A percentile compares a stretch with the other conserved stretches of the same genome.
Evolutionary conservation across 2,797 vertebrate species (phyloP).

Genomic region (Eulemur rubriventer): DNA sequence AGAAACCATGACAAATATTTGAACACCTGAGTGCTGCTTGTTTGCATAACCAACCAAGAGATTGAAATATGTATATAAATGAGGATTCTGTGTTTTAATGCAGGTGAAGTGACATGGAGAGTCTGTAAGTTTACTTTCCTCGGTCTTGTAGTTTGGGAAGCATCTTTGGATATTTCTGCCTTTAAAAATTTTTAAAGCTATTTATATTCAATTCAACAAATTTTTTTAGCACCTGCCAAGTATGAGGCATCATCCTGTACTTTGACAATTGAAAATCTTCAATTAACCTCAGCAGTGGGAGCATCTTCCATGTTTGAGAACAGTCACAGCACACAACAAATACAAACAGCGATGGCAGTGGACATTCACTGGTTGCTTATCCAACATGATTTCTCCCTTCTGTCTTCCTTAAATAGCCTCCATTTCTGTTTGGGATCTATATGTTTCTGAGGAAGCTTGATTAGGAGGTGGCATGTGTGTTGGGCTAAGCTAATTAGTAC

Average conservation of each 20-base stretch:
- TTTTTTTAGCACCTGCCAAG: not conserved
- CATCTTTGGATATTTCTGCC: not conserved
- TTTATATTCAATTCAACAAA: not conserved
- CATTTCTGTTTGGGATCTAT: not conserved
- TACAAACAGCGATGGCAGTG: not conserved
- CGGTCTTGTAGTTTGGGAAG: not conserved
- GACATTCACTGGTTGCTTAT: not conserved
- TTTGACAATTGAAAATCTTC: not conserved
- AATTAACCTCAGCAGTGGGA: not conserved
- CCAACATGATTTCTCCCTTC: not conserved
- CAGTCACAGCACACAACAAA: not conserved
- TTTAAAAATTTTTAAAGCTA: not conserved
- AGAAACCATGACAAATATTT: slow-evolving; percentile 8
- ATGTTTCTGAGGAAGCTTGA: not conserved
- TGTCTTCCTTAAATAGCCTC: not conserved
- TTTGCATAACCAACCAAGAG: not conserved
- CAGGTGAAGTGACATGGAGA: not conserved
- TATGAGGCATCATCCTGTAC: not conserved
- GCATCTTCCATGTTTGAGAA: not conserved
- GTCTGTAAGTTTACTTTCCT: not conserved
- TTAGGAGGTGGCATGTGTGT: not conserved
- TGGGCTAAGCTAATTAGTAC: not conserved
- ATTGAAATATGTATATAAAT: not conserved
- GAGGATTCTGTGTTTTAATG: not conserved
- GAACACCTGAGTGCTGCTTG: not conserved